phyloP scores from a whole-genome alignment of 2,797 vertebrate genomes.

The Lagorchestes hirsutus region DNA sequence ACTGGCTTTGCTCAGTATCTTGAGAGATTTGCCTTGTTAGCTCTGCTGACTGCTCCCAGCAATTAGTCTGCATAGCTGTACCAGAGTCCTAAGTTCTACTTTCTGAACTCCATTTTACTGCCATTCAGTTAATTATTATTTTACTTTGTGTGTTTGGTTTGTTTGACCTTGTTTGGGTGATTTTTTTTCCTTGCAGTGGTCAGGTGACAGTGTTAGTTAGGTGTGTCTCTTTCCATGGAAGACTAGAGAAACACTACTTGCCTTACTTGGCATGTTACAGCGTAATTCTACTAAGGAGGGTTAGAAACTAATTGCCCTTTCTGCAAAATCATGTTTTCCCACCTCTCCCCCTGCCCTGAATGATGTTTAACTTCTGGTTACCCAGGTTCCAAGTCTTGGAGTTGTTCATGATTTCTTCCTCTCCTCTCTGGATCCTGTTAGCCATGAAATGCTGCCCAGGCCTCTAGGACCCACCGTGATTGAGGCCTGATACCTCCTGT shows the following conservation, averaged over 20 bases:
- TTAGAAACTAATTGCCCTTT: background rate
- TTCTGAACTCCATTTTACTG: background rate
- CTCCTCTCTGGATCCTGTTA: background rate
- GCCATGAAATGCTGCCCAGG: background rate
- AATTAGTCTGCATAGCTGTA: background rate
- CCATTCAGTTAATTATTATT: background rate
- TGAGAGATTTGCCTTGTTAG: background rate
- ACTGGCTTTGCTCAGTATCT: too few relatives aligned
- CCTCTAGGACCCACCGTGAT: rapidly evolving
- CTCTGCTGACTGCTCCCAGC: too few relatives aligned
- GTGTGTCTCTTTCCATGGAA: background rate
- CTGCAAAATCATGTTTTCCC: background rate
- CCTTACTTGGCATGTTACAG: background rate
- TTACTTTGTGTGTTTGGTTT: background rate
- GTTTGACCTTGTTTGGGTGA: background rate
- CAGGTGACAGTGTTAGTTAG: background rate
- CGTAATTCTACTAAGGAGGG: too few relatives aligned
- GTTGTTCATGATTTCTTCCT: background rate
- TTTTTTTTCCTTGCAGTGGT: background rate
- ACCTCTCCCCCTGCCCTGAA: background rate
- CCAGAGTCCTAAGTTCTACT: background rate
- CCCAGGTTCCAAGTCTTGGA: background rate
- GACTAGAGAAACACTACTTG: background rate
- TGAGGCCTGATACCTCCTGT: background rate
- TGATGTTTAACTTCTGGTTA: background rate